Conservation (phyloP, 1,140 invertebrate species). For the Zaprionus lachaisei region DNA sequence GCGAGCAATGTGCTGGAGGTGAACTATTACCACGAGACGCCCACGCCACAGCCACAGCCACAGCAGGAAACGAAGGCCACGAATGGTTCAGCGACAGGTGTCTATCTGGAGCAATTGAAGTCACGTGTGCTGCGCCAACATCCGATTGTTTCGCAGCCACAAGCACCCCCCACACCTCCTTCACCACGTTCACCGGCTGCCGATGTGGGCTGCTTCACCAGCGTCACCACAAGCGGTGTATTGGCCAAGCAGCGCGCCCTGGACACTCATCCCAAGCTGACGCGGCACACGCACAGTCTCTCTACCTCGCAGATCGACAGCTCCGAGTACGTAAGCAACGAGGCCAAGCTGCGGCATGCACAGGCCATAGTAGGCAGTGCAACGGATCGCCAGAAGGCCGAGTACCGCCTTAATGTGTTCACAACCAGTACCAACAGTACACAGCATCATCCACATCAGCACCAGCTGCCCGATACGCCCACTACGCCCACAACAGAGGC, state of each 20-base stretch:
- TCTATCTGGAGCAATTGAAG: constrained; percentile 87
- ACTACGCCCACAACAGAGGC: constrained; percentile 72
- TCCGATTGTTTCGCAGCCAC: background rate
- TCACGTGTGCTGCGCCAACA: constrained; percentile 85
- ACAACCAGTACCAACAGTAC: constrained; percentile 59
- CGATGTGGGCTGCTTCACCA: constrained; percentile 86
- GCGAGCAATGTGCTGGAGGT: constrained; percentile 87
- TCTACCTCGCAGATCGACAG: constrained; percentile 87
- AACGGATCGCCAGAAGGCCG: constrained; percentile 82
- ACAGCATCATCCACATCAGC: constrained; percentile 46
- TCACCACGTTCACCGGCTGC: constrained; percentile 58
- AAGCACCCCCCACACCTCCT: constrained; percentile 50
- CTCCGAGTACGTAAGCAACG: constrained; percentile 86
- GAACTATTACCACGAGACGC: constrained; percentile 86
- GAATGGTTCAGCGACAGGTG: constrained; percentile 67
- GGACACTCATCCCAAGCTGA: constrained; percentile 73
- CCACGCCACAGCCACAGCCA: constrained; percentile 44
- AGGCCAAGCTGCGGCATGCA: constrained; percentile 70
- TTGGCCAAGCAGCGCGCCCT: constrained; percentile 85
- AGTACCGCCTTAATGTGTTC: constrained; percentile 82
- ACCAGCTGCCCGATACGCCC: constrained; percentile 74
- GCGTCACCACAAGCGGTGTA: constrained; percentile 87
- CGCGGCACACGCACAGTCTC: constrained; percentile 85
- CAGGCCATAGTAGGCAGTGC: constrained; percentile 59
- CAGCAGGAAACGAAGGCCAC: constrained; percentile 49